A percentile compares a stretch with the other conserved stretches of the same genome.
phyloP scores from a whole-genome alignment of 2,888 invertebrate genomes.

The Nycteola revayana region DNA sequence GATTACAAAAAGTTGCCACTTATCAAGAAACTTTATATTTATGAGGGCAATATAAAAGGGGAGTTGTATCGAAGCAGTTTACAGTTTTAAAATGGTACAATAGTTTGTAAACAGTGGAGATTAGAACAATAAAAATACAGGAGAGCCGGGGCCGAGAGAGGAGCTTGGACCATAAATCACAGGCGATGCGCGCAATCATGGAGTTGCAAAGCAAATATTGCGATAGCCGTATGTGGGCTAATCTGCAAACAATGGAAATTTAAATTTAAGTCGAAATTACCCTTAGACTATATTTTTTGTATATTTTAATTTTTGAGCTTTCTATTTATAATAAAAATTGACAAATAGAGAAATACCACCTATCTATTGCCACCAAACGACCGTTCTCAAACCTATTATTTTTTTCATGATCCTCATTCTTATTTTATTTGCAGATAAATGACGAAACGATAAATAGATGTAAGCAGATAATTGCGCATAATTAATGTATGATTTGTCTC shows the following conservation, averaged over 20 bases:
- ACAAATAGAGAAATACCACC: too few relatives aligned
- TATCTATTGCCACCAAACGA: too few relatives aligned
- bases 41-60: conserved; percentile 18
- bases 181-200: conserved; percentile 15
- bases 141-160: conserved; percentile 18
- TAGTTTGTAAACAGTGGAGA: conserved; percentile 34
- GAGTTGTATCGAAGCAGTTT: conserved; percentile 21
- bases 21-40: conserved; percentile 30
- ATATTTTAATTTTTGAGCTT: too few relatives aligned
- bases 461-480: too few relatives aligned
- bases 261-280: too few relatives aligned
- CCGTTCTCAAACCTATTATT: too few relatives aligned
- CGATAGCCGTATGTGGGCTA: neutral
- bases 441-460: too few relatives aligned
- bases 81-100: conserved; percentile 32
- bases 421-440: too few relatives aligned
- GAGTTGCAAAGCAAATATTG: conserved; percentile 12
- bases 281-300: too few relatives aligned
- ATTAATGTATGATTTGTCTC: too few relatives aligned
- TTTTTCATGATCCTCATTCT: too few relatives aligned
- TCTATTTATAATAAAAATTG: too few relatives aligned
- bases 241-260: conserved; percentile 1
- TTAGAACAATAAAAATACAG: conserved; percentile 38
- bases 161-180: conserved; percentile 22
- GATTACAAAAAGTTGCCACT: conserved; percentile 21